phyloP scores from a whole-genome alignment of 2,797 vertebrate genomes.

The Vultur gryphus region DNA sequence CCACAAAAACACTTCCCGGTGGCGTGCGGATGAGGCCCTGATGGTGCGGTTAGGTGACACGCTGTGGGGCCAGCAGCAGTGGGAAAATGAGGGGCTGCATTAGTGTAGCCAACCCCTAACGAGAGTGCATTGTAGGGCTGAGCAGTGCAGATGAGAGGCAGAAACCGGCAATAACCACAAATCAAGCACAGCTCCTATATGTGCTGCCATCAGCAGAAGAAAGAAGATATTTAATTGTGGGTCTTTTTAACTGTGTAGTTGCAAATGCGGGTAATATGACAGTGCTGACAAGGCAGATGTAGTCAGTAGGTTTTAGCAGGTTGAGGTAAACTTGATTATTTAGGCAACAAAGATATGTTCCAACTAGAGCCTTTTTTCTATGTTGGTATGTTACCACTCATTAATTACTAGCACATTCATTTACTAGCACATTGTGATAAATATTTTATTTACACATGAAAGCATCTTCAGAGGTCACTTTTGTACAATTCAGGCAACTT shows the following conservation, averaged over 20 bases:
- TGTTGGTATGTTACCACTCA: neutral
- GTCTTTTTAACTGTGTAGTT: neutral
- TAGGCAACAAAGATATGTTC: neutral
- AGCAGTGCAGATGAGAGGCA: neutral
- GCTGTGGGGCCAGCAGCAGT: neutral
- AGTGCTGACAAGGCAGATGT: neutral
- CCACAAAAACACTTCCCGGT: neutral
- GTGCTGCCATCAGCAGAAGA: neutral
- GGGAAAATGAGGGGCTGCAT: accelerated
- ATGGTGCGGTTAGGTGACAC: neutral
- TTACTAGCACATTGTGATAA: neutral
- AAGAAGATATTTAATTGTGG: neutral
- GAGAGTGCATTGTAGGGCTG: accelerated
- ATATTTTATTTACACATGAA: neutral
- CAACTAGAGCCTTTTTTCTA: neutral
- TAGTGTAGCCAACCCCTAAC: accelerated
- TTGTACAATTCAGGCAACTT: neutral
- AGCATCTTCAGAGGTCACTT: neutral
- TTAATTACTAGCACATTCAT: neutral
- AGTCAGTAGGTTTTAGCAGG: neutral
- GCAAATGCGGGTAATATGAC: neutral
- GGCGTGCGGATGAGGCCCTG: neutral
- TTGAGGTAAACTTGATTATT: neutral
- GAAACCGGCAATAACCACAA: neutral
- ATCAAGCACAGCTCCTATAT: neutral